A percentile compares a stretch with the other conserved stretches of the same genome.
Evolutionary conservation across 2,797 vertebrate genomes (phyloP).

Genomic region (Kryptopterus vitreolus): DNA sequence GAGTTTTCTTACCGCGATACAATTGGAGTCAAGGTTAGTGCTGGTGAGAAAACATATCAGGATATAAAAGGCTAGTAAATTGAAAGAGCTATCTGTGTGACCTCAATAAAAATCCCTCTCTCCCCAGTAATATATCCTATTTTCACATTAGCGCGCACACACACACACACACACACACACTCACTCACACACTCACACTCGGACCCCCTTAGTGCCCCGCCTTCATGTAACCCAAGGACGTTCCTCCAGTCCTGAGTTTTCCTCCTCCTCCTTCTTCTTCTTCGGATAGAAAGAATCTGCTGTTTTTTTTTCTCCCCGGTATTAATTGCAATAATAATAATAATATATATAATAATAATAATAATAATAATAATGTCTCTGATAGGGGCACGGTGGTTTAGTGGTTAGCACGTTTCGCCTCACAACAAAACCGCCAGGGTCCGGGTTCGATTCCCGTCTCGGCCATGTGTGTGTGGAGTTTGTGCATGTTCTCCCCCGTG

Average conservation of each 20-base stretch:
- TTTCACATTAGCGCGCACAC: constrained; percentile 28
- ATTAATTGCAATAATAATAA: background rate
- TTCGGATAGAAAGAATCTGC: background rate
- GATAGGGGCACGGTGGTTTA: no score
- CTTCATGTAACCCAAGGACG: constrained; percentile 26
- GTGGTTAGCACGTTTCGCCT: no score
- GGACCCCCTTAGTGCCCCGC: background rate
- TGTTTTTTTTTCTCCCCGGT: constrained; percentile 4
- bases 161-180: background rate
- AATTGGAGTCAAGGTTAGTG: constrained; percentile 30
- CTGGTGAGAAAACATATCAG: constrained; percentile 32
- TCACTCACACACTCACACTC: constrained; percentile 9
- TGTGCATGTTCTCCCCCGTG: no score
- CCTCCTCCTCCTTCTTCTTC: background rate
- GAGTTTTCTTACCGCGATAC: constrained; percentile 12
- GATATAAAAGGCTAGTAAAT: constrained; percentile 29
- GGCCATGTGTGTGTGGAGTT: no score
- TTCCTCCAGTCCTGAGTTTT: background rate
- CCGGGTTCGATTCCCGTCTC: no score
- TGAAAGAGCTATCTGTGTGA: constrained; percentile 33
- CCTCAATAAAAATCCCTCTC: constrained; percentile 35
- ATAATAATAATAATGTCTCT: no score
- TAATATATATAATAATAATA: no score
- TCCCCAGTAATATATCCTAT: constrained; percentile 33
- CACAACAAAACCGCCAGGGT: no score